A percentile compares a stretch with the other conserved stretches of the same genome.
Evolutionary conservation across 1,140 invertebrate genomes (phyloP).

Genomic region (Eupeodes corollae): DNA sequence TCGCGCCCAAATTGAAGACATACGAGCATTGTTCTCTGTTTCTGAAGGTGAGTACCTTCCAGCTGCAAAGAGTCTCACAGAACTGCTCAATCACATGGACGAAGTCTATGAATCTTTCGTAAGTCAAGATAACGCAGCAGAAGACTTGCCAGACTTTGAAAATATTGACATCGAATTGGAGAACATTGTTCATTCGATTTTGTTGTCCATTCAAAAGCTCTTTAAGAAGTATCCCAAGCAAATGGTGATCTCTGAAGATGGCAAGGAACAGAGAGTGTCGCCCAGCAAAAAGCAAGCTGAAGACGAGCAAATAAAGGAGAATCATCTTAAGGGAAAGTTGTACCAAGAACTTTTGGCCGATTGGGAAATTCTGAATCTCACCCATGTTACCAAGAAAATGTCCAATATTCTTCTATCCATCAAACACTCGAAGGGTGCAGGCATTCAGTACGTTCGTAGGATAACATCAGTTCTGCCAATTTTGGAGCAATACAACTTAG

Average conservation of each 20-base stretch:
- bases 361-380: slow-evolving; percentile 43
- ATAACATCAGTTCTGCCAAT: slow-evolving; percentile 47
- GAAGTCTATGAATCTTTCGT: background rate
- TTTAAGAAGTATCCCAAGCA: slow-evolving; percentile 50
- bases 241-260: background rate
- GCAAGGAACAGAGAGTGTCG: background rate
- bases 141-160: slow-evolving; percentile 11
- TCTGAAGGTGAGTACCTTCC: slow-evolving; percentile 16
- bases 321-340: slow-evolving; percentile 51
- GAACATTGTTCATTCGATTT: slow-evolving; percentile 45
- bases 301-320: slow-evolving; percentile 35
- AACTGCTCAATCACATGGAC: slow-evolving; percentile 9
- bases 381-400: slow-evolving; percentile 37
- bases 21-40: slow-evolving; percentile 6
- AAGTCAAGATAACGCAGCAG: background rate
- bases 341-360: slow-evolving; percentile 48
- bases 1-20: slow-evolving; percentile 8
- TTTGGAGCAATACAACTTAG: slow-evolving; percentile 62
- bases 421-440: slow-evolving; percentile 12
- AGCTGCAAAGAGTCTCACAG: slow-evolving; percentile 18
- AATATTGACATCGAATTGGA: slow-evolving; percentile 38
- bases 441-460: slow-evolving; percentile 19
- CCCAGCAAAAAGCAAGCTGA: background rate
- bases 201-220: slow-evolving; percentile 55
- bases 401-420: slow-evolving; percentile 26